Conservation (phyloP, 2,888 invertebrate genomes). For the Parnassius apollo region DNA sequence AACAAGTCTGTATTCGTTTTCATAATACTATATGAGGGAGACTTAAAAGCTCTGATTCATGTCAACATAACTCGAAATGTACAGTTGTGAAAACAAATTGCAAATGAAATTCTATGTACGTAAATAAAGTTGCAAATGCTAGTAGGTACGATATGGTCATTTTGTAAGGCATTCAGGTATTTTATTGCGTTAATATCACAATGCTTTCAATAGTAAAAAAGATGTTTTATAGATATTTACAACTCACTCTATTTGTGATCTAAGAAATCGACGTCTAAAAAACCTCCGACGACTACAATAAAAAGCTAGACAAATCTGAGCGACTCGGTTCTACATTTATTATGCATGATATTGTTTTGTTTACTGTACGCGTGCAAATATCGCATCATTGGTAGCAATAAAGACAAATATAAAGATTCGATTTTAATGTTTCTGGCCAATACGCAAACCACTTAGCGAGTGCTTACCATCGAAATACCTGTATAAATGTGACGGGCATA, state of each 20-base stretch:
- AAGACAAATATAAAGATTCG: conserved; percentile 64
- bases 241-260: neutral
- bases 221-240: conserved; percentile 11
- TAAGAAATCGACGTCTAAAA: conserved; percentile 37
- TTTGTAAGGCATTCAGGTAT: neutral
- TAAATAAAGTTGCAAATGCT: neutral
- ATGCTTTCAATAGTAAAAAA: conserved; percentile 18
- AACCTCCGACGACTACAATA: conserved; percentile 39
- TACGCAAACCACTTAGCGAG: conserved; percentile 9
- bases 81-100: neutral
- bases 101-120: neutral
- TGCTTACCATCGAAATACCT: conserved; percentile 10
- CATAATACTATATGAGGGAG: too few relatives aligned
- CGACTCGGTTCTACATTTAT: conserved; percentile 5
- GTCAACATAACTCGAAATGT: neutral
- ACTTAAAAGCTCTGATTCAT: too few relatives aligned
- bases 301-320: conserved; percentile 37
- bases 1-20: too few relatives aligned
- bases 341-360: conserved; percentile 43
- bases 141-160: conserved; percentile 4
- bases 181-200: conserved; percentile 9
- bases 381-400: conserved; percentile 60
- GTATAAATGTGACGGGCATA: conserved; percentile 18
- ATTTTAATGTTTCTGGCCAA: conserved; percentile 57
- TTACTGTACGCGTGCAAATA: conserved; percentile 46